phyloP scores from a whole-genome alignment of 30 jellyfish, hydroid and myxozoan genomes.

The Mastigias papua region DNA sequence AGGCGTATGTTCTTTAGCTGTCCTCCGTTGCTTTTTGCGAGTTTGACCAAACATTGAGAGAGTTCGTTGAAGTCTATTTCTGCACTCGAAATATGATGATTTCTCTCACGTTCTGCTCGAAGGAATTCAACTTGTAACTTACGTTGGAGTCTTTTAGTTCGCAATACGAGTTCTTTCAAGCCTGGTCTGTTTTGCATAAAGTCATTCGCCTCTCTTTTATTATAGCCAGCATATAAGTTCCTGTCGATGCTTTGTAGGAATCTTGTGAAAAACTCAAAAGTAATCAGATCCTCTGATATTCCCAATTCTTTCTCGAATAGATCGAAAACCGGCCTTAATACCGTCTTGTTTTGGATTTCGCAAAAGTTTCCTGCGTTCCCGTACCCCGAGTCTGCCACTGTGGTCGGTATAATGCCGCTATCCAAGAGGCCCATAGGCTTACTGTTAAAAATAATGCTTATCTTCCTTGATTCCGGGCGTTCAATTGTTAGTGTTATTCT shows the following conservation, averaged over 20 bases:
- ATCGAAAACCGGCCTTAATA: slow-evolving; percentile 30
- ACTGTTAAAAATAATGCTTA: slow-evolving; percentile 19
- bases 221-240: not conserved
- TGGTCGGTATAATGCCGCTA: slow-evolving; percentile 25
- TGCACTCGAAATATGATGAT: not conserved
- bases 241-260: slow-evolving; percentile 18
- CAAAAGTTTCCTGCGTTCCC: not conserved
- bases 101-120: slow-evolving; percentile 18
- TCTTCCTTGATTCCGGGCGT: not conserved
- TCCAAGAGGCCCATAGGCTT: slow-evolving; percentile 57
- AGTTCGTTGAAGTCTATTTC: not conserved
- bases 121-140: slow-evolving; percentile 12
- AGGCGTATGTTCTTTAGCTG: slow-evolving; percentile 27
- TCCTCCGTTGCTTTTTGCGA: slow-evolving; percentile 9
- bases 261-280: slow-evolving; percentile 12
- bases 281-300: not conserved
- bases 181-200: not conserved
- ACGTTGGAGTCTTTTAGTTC: slow-evolving; percentile 3
- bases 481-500: slow-evolving; percentile 6
- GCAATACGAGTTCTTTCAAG: not conserved
- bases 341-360: slow-evolving; percentile 14
- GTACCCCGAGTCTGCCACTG: not conserved
- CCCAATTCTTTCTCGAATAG: slow-evolving; percentile 43
- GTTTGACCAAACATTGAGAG: slow-evolving; percentile 26
- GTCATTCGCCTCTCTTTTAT: not conserved